Percentiles rank a stretch among this genome's conserved stretches.
phyloP scores from a whole-genome alignment of 2,113 vertebrate genomes.

The Pelusios castaneus region DNA sequence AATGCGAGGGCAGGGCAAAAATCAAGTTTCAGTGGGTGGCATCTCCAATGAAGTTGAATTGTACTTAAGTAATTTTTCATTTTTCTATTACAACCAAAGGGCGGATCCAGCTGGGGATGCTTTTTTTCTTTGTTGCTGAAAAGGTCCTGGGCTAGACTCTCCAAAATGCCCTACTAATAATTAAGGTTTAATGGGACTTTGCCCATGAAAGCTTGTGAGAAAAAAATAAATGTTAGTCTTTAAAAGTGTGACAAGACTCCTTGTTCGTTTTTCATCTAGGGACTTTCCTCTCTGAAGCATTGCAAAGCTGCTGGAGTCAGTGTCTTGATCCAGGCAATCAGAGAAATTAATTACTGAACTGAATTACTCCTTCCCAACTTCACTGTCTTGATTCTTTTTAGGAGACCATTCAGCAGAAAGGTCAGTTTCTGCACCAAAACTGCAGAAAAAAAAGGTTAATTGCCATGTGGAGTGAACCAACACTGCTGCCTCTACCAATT shows the following conservation, averaged over 20 bases:
- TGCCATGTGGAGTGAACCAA: not conserved
- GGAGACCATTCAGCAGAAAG: not conserved
- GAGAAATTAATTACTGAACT: not conserved
- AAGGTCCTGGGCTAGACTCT: fast-evolving
- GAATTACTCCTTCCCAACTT: not conserved
- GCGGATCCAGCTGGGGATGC: not conserved
- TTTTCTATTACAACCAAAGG: fast-evolving
- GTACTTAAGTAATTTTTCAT: not conserved
- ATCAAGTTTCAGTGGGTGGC: not conserved
- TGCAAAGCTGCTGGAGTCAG: not conserved
- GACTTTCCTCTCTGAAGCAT: not conserved
- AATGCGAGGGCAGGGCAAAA: not conserved
- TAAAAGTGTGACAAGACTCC: too few relatives aligned
- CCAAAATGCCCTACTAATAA: too few relatives aligned
- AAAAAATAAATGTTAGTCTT: too few relatives aligned
- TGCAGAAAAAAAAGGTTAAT: fast-evolving
- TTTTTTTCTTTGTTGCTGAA: fast-evolving
- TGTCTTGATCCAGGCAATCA: not conserved
- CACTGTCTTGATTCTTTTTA: fast-evolving
- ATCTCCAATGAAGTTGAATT: not conserved
- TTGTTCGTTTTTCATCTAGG: not conserved
- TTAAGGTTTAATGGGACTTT: not conserved
- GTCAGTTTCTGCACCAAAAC: not conserved
- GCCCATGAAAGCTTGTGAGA: too few relatives aligned
- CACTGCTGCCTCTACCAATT: fast-evolving